A percentile compares a stretch with the other conserved stretches of the same genome.
These are phyloP conservation scores for Cecidostiba fungosa DNA, from an alignment of 2,888 invertebrate genomes.

Conservation along the genomic window DNA sequence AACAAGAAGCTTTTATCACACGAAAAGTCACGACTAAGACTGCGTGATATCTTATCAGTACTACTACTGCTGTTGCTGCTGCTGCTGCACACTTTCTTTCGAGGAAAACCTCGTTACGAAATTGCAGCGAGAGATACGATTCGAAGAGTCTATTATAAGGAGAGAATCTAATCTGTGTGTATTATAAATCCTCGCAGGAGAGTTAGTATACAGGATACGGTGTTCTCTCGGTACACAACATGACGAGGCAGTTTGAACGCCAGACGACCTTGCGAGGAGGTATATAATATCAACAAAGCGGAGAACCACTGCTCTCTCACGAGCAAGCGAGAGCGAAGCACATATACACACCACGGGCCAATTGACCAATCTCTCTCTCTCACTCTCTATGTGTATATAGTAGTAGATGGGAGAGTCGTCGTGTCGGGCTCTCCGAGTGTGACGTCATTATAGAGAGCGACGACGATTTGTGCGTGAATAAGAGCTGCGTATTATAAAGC, in stretches of 20 bases:
- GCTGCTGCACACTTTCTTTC: conserved; percentile 25
- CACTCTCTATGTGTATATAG: neutral
- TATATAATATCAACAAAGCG: conserved; percentile 55
- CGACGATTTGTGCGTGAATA: neutral
- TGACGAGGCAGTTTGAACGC: conserved; percentile 33
- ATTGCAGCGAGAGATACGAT: neutral
- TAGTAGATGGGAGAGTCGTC: neutral
- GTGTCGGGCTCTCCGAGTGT: neutral
- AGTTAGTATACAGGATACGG: neutral
- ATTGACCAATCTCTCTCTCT: conserved; percentile 38
- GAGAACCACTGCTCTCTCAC: conserved; percentile 57
- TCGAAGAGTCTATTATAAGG: neutral
- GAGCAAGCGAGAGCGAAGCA: neutral
- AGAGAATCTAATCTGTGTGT: neutral
- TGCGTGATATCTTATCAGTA: conserved; percentile 14
- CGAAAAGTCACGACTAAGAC: conserved; percentile 34
- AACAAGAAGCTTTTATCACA: neutral
- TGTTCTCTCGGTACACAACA: neutral
- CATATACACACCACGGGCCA: conserved; percentile 28
- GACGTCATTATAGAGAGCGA: conserved; percentile 10
- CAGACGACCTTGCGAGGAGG: conserved; percentile 19
- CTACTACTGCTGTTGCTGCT: no score
- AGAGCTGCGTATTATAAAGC: neutral
- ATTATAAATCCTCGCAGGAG: neutral
- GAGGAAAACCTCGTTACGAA: conserved; percentile 26